Evolutionary conservation across 2,797 vertebrate species (phyloP), one percentile per base, ranked within the genome.

Genomic region (Hemitrygon akajei): DNA sequence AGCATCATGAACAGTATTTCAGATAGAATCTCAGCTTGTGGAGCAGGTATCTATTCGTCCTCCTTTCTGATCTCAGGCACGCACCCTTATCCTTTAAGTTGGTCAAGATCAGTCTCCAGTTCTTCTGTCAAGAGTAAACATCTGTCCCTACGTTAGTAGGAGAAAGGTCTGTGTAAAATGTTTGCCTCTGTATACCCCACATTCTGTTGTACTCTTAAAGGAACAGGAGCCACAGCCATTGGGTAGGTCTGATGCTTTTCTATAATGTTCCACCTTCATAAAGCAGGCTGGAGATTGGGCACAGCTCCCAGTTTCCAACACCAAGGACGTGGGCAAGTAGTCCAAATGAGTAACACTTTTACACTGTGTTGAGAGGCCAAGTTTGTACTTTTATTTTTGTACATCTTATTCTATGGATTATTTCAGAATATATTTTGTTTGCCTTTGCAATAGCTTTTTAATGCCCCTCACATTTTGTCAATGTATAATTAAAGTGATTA

Each of bases 301-400:
- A 14, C 20, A 10, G 66, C 56, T 27, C 56, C 5, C 84, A 63
- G 27, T 27, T 11, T n/a, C 5, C n/a, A 66, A 30, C 30, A 34
- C 16, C 14, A 63, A 60, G 66, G n/a, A 63, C 30, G n/a, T 30
- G 75, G 30, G 27, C 16, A 16, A 63, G 63, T 2, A 0, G 60
- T 34, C 30, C 60, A 69, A 22, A 69, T 37, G 4, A 7, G 84
- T 6, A 30, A 63, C 30, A 87, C 16, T 89, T 60, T 63, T 80
- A 40, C n/a, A 89, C 7, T 4, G 20, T 63, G 6, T 9, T 63
- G 56, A 86, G 58, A n/a, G 60, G 82, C 11, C 58, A 86, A 86
- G 58, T 87, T 34, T 20, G 30, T 63, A 34, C 60, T 63, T 69
- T 89, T 89, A 87, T 89, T 66, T 89, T 89, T 89, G 30, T 66